Percentiles rank a stretch among this genome's conserved stretches.
Conservation (phyloP, 1,140 invertebrate species). For the Babylonia areolata region DNA sequence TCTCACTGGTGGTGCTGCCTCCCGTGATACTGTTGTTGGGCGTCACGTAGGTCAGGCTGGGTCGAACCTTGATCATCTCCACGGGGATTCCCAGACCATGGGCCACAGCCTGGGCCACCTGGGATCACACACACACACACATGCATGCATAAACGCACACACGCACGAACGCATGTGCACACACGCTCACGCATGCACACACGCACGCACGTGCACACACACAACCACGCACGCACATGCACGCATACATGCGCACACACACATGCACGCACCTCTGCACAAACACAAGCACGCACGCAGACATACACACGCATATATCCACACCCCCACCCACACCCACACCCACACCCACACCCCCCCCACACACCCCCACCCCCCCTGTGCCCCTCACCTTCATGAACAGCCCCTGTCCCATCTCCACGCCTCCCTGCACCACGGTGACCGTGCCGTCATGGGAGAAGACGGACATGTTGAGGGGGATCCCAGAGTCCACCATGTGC, state of each 20-base stretch:
- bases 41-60: slow-evolving; percentile 79
- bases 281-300: no score
- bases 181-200: no score
- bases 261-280: no score
- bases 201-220: no score
- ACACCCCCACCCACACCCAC: no score
- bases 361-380: no score
- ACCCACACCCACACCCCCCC: no score
- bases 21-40: slow-evolving; percentile 79
- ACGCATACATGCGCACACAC: no score
- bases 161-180: no score
- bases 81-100: slow-evolving; percentile 84
- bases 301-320: no score
- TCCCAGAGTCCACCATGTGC: slow-evolving; percentile 73
- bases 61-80: slow-evolving; percentile 82
- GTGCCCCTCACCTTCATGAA: slow-evolving; percentile 82
- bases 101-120: slow-evolving; percentile 87
- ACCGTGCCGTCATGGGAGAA: slow-evolving; percentile 86
- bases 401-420: slow-evolving; percentile 92
- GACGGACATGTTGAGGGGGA: slow-evolving; percentile 82
- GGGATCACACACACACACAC: neutral
- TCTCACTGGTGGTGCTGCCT: slow-evolving; percentile 84
- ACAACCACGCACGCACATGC: no score
- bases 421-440: slow-evolving; percentile 84
- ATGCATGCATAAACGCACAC: neutral